These are phyloP conservation scores for Drosophila orosa DNA, from an alignment of 1,140 invertebrate genomes.

Conservation along the genomic window DNA sequence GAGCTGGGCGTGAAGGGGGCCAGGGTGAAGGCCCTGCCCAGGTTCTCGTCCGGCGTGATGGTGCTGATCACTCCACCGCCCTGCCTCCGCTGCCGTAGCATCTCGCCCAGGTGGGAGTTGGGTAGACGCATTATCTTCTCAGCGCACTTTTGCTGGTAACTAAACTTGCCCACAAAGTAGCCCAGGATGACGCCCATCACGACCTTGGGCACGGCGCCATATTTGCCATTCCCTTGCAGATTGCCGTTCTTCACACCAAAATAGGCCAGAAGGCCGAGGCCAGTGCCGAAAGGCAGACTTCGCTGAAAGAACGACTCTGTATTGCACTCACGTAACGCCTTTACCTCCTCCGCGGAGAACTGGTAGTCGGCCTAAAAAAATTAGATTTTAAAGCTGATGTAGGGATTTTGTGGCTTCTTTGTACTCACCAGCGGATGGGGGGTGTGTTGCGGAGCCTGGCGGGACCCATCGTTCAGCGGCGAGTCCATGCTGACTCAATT, in stretches of 20 bases:
- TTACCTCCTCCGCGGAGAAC: conserved; percentile 85
- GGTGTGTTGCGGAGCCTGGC: conserved; percentile 5
- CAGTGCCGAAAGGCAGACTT: conserved; percentile 87
- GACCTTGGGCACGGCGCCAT: conserved; percentile 89
- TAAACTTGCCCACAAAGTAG: conserved; percentile 91
- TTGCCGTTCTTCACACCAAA: conserved; percentile 87
- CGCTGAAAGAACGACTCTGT: conserved; percentile 89
- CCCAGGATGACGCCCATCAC: conserved; percentile 87
- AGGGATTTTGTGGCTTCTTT: not conserved
- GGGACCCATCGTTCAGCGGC: conserved; percentile 39
- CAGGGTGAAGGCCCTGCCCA: conserved; percentile 84
- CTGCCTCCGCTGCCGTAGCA: conserved; percentile 66
- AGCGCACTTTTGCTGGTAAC: conserved; percentile 89
- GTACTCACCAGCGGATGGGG: conserved; percentile 56
- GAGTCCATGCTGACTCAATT: conserved; percentile 60
- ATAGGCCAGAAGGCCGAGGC: conserved; percentile 86
- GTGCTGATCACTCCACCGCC: conserved; percentile 61
- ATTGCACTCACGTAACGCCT: conserved; percentile 89
- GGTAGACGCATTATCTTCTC: conserved; percentile 91
- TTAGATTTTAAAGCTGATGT: not conserved
- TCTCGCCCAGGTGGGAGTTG: conserved; percentile 74
- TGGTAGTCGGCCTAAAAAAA: conserved; percentile 85
- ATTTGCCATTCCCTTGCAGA: conserved; percentile 85
- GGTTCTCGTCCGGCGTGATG: conserved; percentile 81
- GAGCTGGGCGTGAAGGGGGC: conserved; percentile 83